These are phyloP conservation scores for Mesodorylaimus sp. DNA, from an alignment of 2,888 invertebrate genomes.

Conservation along the genomic window DNA sequence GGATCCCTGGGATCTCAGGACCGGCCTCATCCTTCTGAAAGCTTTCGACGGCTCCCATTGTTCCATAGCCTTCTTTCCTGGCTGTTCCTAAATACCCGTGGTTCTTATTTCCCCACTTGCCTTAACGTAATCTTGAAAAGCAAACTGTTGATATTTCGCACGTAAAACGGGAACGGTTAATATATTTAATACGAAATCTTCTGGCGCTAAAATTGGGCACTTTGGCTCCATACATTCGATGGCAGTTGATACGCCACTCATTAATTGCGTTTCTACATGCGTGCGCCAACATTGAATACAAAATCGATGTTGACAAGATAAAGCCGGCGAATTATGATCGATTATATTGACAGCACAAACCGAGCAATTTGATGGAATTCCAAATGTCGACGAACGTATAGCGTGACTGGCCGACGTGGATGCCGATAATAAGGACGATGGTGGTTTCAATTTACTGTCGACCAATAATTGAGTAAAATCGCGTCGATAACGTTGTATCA, in stretches of 20 bases:
- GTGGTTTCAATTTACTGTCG: constrained; percentile 31
- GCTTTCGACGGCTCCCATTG: too few relatives aligned
- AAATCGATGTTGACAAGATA: constrained; percentile 62
- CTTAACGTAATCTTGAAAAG: constrained; percentile 86
- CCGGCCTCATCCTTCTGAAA: too few relatives aligned
- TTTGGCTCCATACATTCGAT: constrained; percentile 93
- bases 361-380: neutral
- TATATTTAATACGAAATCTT: constrained; percentile 75
- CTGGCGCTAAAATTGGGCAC: constrained; percentile 81
- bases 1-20: too few relatives aligned
- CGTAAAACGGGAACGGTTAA: constrained; percentile 60
- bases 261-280: constrained; percentile 88
- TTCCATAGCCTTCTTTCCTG: too few relatives aligned
- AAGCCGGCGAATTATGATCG: constrained; percentile 9
- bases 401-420: neutral
- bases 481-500: constrained; percentile 57
- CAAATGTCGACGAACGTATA: neutral
- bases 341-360: constrained; percentile 7
- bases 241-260: constrained; percentile 60
- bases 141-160: constrained; percentile 82
- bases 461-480: constrained; percentile 37
- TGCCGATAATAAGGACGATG: too few relatives aligned
- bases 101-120: too few relatives aligned
- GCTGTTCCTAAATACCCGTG: too few relatives aligned
- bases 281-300: constrained; percentile 89